These are phyloP conservation scores for Panurus biarmicus DNA, from an alignment of 2,113 vertebrate genomes.

Conservation along the genomic window DNA sequence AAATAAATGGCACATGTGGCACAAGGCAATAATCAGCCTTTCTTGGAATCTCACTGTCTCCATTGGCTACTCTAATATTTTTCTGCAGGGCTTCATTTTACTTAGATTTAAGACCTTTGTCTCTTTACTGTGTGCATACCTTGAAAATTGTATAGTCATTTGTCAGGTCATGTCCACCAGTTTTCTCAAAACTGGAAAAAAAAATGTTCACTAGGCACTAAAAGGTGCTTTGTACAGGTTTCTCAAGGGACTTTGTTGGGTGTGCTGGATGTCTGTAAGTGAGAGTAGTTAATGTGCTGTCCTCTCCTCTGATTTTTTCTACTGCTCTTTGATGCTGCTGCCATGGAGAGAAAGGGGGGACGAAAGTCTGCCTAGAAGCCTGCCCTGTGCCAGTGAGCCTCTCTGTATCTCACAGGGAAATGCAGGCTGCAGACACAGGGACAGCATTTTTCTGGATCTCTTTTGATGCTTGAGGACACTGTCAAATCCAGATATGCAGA, in stretches of 20 bases:
- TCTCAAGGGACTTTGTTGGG: neutral
- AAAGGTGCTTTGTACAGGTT: neutral
- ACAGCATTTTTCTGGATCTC: neutral
- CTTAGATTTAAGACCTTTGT: neutral
- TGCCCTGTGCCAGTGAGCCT: neutral
- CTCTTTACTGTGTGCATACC: neutral
- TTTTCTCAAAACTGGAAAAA: neutral
- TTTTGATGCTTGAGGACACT: neutral
- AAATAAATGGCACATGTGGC: neutral
- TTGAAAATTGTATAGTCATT: neutral
- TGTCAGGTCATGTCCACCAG: neutral
- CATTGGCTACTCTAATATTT: neutral
- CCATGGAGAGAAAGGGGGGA: fast-evolving
- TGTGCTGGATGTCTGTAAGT: neutral
- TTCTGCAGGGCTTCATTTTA: neutral
- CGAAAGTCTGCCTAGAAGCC: neutral
- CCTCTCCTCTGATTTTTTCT: neutral
- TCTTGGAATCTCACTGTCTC: neutral
- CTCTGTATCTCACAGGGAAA: neutral
- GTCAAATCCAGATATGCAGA: neutral
- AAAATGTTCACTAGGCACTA: neutral
- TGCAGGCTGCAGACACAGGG: neutral
- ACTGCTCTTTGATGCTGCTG: neutral
- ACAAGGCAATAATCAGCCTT: neutral
- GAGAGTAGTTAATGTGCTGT: neutral